A percentile compares a stretch with the other conserved stretches of the same genome.
phyloP scores from a whole-genome alignment of 2,113 vertebrate species.

The Ammodytes dubius region DNA sequence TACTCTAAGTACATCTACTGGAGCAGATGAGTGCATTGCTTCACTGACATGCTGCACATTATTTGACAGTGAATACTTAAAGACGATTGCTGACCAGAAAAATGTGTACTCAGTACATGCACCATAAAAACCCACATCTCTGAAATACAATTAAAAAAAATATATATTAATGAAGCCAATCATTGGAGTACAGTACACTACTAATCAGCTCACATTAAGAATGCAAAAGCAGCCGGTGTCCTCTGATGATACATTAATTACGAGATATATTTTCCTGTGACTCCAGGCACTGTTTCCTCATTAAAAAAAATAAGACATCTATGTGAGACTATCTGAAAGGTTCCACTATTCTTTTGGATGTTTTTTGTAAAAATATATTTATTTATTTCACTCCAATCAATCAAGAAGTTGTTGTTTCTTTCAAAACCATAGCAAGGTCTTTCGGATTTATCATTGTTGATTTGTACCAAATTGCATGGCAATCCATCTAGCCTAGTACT shows the following conservation, averaged over 20 bases:
- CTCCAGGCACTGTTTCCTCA: background rate
- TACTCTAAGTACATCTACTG: background rate
- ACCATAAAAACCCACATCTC: conserved; percentile 16
- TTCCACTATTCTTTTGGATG: background rate
- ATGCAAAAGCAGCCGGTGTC: conserved; percentile 6
- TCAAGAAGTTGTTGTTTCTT: background rate
- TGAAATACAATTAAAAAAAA: conserved; percentile 8
- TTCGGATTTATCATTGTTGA: background rate
- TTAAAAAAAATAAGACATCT: background rate
- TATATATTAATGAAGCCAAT: conserved; percentile 18
- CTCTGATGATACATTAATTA: conserved; percentile 5
- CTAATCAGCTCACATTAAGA: conserved; percentile 3
- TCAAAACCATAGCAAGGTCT: background rate
- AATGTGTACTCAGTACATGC: conserved; percentile 17
- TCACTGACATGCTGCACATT: conserved; percentile 4
- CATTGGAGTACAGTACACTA: background rate
- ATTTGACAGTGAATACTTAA: background rate
- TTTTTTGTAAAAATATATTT: background rate
- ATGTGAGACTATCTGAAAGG: background rate
- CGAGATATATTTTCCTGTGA: background rate
- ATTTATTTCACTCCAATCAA: background rate
- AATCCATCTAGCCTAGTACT: background rate
- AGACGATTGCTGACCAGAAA: conserved; percentile 25
- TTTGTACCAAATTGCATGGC: background rate
- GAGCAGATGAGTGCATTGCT: background rate